Conservation (phyloP, 2,797 vertebrate species). For the Caiman crocodilus region DNA sequence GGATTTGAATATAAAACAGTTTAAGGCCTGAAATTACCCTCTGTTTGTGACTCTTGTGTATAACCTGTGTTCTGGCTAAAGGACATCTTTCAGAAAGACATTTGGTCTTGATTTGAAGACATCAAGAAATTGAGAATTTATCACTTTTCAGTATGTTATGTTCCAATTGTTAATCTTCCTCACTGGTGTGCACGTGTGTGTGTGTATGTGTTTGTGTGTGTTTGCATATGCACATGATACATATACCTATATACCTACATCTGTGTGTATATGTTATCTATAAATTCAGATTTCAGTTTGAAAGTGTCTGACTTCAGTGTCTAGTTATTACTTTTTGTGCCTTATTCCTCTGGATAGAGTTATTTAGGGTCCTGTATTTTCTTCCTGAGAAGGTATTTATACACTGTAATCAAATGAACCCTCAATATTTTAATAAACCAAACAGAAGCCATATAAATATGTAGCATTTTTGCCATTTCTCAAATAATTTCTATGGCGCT, state of each 20-base stretch:
- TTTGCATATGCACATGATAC: too few species aligned
- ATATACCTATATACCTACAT: too few species aligned
- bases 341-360: neutral
- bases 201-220: too few species aligned
- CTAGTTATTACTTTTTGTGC: neutral
- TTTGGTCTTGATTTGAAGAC: neutral
- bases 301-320: neutral
- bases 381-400: neutral
- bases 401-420: neutral
- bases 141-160: neutral
- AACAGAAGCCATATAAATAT: neutral
- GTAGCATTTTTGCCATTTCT: neutral
- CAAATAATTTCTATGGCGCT: neutral
- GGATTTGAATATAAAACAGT: slow-evolving; percentile 34
- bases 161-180: neutral
- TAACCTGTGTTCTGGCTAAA: slow-evolving; percentile 4
- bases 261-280: too few species aligned
- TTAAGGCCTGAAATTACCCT: slow-evolving; percentile 21
- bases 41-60: neutral
- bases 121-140: neutral
- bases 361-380: slow-evolving; percentile 6
- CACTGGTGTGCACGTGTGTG: neutral
- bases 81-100: neutral
- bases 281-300: neutral
- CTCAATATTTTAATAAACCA: neutral